Conservation (phyloP, 2,797 vertebrate genomes). For the Monodelphis domestica region DNA sequence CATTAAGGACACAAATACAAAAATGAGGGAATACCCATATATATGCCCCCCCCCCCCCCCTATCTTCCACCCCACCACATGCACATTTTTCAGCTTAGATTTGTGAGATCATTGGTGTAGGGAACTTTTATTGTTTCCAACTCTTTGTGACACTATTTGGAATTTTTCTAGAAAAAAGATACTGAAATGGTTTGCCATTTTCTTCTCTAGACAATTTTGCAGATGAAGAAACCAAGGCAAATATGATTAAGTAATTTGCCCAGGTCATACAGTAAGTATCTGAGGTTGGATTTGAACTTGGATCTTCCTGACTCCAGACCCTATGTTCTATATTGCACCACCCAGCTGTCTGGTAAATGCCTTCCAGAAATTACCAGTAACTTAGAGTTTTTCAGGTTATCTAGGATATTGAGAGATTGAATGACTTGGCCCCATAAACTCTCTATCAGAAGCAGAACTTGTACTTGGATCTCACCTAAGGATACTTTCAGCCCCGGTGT, state of each 20-base stretch:
- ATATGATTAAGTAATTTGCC: no score
- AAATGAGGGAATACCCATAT: background rate
- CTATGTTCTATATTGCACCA: no score
- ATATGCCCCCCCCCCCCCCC: fast-evolving
- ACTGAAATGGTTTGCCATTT: no score
- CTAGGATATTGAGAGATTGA: fast-evolving
- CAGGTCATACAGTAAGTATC: no score
- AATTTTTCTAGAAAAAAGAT: no score
- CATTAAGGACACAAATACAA: background rate
- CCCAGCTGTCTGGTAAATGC: no score
- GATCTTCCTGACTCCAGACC: no score
- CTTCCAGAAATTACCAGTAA: background rate
- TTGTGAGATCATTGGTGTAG: background rate
- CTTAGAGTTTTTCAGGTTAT: background rate
- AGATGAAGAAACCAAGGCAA: no score
- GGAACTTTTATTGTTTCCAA: background rate
- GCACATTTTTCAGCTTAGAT: background rate
- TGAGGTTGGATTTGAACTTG: no score
- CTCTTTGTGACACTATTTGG: no score
- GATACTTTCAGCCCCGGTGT: background rate
- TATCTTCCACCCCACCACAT: background rate
- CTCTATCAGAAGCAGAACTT: background rate
- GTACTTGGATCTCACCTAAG: background rate
- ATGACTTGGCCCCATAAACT: background rate
- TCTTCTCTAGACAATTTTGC: no score